Evolutionary conservation across 2,888 invertebrate species (phyloP), one percentile per base, ranked within the genome.

Genomic region (Pheosia gnoma): DNA sequence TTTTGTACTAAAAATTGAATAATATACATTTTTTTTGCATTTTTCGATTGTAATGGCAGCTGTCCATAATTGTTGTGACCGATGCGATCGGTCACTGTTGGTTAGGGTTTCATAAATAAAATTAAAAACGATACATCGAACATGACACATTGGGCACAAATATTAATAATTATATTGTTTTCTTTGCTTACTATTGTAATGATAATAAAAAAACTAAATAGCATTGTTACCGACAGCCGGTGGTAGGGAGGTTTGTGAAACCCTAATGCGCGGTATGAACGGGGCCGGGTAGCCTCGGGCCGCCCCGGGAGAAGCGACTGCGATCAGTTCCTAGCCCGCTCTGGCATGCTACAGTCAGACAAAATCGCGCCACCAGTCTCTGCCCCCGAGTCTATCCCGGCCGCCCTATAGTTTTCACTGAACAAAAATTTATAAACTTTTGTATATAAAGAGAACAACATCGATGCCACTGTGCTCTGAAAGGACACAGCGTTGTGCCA

Each of bases 71-170:
- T 73, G 82, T 83, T 79, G 88, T 87, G 88, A 78, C 81, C 82
- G 87, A 87, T 89, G 74, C 78, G 82, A 88, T 88, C 88, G 83
- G 73, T 87, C 84, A 84, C 84, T 85, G 84, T 82, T 80, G 82
- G 80, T 82, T 88, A 89, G 88, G 90, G 88, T 92, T 91, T 91
- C 90, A 87, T 89, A 86, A 88, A 86, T 88, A 84, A 86, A 87
- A 1, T 85, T 84, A 75, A 84, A 89, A 92, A 88, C 83, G 84
- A 90, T 92, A 93, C 93, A 93, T 93, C 93, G 93, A 93, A 93
- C 93, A 92, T 92, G 91, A 93, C 92, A 92, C 87, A 90, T 91
- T 91, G 93, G 93, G 93, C 93, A 93, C 93, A 93, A 93, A 90
- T 89, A 89, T 86, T 81, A 78, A 41, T 56, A 56, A 13, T 45